Percentiles rank a stretch among this genome's conserved stretches.
These are phyloP conservation scores for Onychomys arenicola DNA, from an alignment of 2,797 vertebrate genomes.

Conservation along the genomic window DNA sequence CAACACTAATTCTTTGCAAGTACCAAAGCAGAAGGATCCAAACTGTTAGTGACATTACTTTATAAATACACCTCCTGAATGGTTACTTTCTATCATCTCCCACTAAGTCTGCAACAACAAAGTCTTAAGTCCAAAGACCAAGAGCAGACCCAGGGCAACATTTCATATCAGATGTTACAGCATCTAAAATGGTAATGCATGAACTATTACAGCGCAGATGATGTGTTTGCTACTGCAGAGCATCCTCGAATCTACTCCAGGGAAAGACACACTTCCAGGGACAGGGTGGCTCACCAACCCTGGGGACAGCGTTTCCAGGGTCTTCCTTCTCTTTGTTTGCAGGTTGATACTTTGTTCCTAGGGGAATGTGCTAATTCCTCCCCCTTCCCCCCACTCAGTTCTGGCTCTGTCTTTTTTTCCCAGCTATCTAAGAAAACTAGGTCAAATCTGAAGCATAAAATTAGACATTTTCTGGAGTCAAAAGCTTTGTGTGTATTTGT, in stretches of 20 bases:
- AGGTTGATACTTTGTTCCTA: neutral
- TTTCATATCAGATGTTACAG: neutral
- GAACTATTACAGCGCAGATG: neutral
- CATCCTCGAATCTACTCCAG: neutral
- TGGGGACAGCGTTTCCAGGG: neutral
- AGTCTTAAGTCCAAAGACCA: conserved; percentile 27
- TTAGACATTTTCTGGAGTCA: neutral
- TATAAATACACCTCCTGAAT: neutral
- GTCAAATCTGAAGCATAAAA: conserved; percentile 47
- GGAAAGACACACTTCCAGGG: neutral
- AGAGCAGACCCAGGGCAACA: neutral
- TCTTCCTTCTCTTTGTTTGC: neutral
- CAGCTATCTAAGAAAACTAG: conserved; percentile 31
- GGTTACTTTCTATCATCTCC: conserved; percentile 52
- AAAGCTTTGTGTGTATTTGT: neutral
- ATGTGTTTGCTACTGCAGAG: neutral
- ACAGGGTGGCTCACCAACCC: neutral
- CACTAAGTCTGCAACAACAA: conserved; percentile 52
- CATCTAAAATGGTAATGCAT: neutral
- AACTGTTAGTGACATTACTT: conserved; percentile 68
- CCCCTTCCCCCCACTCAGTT: neutral
- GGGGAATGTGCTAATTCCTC: neutral
- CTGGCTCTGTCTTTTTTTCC: neutral
- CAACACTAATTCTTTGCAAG: neutral
- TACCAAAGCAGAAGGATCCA: conserved; percentile 17